Base-by-base conservation (phyloP, 30 jellyfish, hydroid and myxozoan genomes). In the Clytia hemisphaerica region DNA sequence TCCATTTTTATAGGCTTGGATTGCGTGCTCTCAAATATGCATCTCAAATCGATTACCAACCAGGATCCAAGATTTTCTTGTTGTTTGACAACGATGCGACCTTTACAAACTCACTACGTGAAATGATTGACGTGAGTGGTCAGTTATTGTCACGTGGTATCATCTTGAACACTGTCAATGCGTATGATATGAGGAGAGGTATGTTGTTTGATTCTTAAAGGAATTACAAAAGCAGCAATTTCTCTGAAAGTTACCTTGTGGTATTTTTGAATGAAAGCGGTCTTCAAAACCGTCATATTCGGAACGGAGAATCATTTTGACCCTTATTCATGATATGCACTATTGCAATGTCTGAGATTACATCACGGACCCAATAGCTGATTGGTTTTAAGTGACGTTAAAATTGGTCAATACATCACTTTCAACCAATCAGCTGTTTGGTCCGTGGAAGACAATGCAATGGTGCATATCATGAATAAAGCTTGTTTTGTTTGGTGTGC, bases 101-200 rank as follows among this genome's bases (percentile, higher is more conserved):
- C 10, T 89, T 80, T 55, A 37, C 95, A 16, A 93, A 93, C 24
- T 80, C 92, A 9, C 45, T 89, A 30, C 83, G 68, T 51, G 73
- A 78, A 48, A 69, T 89, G 85, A 71, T 75, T 48, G 93, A 80
- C 4, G 72, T 89, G 2, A 64, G 75, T 67, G 45, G 46, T 34
- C 10, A 71, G 70, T 51, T 89, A 33, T 46, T 10, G 7, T 42
- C 36, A 4, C 67, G 92, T 42, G 85, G 87, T 9, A 70, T 89
- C 37, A 71, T 80, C 2, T 58, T 89, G 38, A 89, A 80, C 64
- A 76, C 82, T 2, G 66, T 82, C 77, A 89, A 89, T 76, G 45
- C 51, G 14, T 89, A 89, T 75, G 77, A 67, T 42, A 63, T 89
- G 72, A 77, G 72, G 75, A 70, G 80, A 69, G 50, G 98, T 89